Conservation (phyloP, 2,888 invertebrate genomes). For the Agrotis clavis region DNA sequence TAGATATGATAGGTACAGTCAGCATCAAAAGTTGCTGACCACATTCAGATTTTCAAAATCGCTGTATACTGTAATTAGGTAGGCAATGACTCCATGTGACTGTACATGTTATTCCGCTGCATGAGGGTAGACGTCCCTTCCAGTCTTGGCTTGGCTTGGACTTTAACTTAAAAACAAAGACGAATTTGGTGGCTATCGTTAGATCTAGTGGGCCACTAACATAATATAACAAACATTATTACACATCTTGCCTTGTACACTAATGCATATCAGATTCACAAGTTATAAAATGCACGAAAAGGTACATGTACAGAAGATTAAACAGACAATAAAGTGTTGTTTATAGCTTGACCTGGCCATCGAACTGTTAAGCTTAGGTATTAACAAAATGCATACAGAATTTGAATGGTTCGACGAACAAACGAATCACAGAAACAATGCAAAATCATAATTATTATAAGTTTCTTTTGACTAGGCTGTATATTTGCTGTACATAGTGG, state of each 20-base stretch:
- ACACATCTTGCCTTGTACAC: conserved; percentile 63
- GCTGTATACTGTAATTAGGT: too few species aligned
- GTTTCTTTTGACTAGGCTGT: too few species aligned
- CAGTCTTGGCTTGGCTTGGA: too few species aligned
- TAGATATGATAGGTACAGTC: too few species aligned
- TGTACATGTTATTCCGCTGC: too few species aligned
- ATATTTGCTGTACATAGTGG: too few species aligned
- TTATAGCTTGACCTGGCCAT: conserved; percentile 28
- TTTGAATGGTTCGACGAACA: neutral
- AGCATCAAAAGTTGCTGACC: too few species aligned
- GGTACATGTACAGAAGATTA: conserved; percentile 52
- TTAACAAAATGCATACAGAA: conserved; percentile 6
- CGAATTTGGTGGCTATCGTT: too few species aligned
- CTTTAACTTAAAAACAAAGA: neutral
- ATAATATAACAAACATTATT: conserved; percentile 66
- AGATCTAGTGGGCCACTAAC: conserved; percentile 14
- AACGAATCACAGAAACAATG: neutral
- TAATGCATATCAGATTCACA: conserved; percentile 61
- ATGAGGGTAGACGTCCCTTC: too few species aligned
- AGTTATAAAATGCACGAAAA: conserved; percentile 66
- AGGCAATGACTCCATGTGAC: too few species aligned
- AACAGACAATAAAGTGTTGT: conserved; percentile 66
- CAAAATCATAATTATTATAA: neutral
- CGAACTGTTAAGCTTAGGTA: conserved; percentile 2
- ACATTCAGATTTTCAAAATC: too few species aligned